A percentile compares a stretch with the other conserved stretches of the same genome.
Evolutionary conservation across 2,797 vertebrate genomes (phyloP).

Genomic region (Lepilemur septentrionalis): DNA sequence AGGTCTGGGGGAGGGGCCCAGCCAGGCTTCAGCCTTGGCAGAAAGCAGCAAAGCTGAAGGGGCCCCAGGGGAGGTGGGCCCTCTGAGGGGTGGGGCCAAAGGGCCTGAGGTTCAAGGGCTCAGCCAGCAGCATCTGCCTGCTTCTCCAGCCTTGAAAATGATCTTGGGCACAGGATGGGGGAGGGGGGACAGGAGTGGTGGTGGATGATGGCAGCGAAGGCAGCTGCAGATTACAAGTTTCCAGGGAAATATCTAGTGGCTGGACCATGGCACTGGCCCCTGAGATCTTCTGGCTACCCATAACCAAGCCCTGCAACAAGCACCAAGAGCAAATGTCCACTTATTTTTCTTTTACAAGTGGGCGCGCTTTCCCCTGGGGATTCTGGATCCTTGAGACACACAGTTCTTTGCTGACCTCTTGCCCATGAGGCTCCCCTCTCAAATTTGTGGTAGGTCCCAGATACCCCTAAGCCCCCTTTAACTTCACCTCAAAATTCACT

Average conservation of each 20-base stretch:
- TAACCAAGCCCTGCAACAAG: constrained; percentile 2
- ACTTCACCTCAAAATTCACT: constrained; percentile 12
- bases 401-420: not conserved
- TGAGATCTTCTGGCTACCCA: not conserved
- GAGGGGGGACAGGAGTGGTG: not conserved
- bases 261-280: not conserved
- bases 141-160: not conserved
- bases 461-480: not conserved
- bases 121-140: not conserved
- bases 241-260: not conserved
- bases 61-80: not conserved
- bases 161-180: not conserved
- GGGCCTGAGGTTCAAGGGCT: not conserved
- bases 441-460: not conserved
- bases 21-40: constrained; percentile 1
- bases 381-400: not conserved
- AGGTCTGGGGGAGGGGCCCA: not conserved
- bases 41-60: constrained; percentile 7
- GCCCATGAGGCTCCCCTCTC: not conserved
- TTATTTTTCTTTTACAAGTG: constrained; percentile 4
- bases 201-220: not conserved
- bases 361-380: not conserved
- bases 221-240: not conserved
- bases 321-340: not conserved
- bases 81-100: not conserved